Evolutionary conservation across 2,888 invertebrate species (phyloP).

Genomic region (Brachyptera risi): DNA sequence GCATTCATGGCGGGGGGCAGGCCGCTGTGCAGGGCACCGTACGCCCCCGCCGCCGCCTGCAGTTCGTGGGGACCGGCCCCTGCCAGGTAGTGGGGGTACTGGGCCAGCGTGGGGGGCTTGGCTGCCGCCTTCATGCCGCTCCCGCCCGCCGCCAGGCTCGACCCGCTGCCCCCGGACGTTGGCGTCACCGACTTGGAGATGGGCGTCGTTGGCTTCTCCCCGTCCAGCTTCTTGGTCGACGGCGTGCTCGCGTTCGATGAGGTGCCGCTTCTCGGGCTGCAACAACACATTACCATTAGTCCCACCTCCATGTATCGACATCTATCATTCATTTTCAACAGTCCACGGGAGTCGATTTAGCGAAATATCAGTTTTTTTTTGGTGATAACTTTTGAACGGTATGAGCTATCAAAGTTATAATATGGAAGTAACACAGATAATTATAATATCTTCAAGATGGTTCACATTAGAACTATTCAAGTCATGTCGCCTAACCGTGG

Average conservation of each 20-base stretch:
- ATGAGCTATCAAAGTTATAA: too few species aligned
- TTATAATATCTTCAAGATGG: too few species aligned
- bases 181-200: conserved; percentile 88
- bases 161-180: conserved; percentile 58
- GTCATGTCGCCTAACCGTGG: too few species aligned
- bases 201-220: conserved; percentile 84
- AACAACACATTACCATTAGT: too few species aligned
- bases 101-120: conserved; percentile 49
- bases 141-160: conserved; percentile 52
- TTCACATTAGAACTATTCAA: too few species aligned
- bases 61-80: conserved; percentile 56
- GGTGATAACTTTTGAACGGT: too few species aligned
- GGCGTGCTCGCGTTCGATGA: conserved; percentile 90
- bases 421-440: too few species aligned
- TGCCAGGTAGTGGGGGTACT: conserved; percentile 60
- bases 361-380: too few species aligned
- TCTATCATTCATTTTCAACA: too few species aligned
- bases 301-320: too few species aligned
- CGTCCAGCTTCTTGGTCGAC: conserved; percentile 78
- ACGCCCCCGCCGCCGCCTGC: conserved; percentile 52
- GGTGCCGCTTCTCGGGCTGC: conserved; percentile 72
- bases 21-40: conserved; percentile 59
- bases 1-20: conserved; percentile 57
- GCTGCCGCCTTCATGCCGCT: conserved; percentile 52
- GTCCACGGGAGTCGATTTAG: too few species aligned